Evolutionary conservation across 2,888 invertebrate genomes (phyloP), one percentile per base, ranked within the genome.

Genomic region (Acrocyrtus sp.): DNA sequence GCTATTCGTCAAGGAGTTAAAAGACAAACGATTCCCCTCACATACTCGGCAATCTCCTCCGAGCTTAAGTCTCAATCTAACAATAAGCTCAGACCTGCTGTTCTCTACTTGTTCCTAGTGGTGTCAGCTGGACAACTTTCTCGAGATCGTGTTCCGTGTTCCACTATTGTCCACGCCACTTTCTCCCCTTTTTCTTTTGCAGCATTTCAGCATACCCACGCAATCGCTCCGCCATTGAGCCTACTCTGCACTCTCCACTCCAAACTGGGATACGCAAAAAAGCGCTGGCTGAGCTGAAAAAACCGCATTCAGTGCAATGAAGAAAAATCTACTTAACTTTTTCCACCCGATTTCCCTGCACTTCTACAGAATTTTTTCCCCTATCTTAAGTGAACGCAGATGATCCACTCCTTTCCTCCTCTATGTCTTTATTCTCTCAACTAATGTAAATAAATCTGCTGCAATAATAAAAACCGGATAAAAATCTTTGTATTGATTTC

Each of bases 401-500:
- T 34, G 34, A 34, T 34, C 34, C 34, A 34, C 34, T 8, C n/a
- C 34, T 34, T 34, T 34, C 34, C 34, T 12, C 34, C 5, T 34
- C 12, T 5, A 5, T 34, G 12, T 34, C 34, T 12, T 34, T 34
- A 34, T 34, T 34, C 34, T 34, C 34, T 34, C 15, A 53, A 60
- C 1, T 15, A 26, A 53, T 62, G 62, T 53, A 62, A 62, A 62
- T 53, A 54, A 29, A 54, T 43, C 19, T 45, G 24, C 15, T 10
- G 43, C 47, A 39, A 27, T 54, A 63, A 63, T 51, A 45, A 47
- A 45, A 58, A 58, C 27, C 27, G 58, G 63, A 43, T 39, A 43
- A 51, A 54, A 63, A 43, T 63, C 63, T 19, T 47, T n/a, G 17
- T 19, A 57, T 51, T 51, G 62, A 51, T 62, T 62, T 62, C 22